Base-by-base conservation (phyloP, 2,888 invertebrate genomes). In the Athetis lepigone region DNA sequence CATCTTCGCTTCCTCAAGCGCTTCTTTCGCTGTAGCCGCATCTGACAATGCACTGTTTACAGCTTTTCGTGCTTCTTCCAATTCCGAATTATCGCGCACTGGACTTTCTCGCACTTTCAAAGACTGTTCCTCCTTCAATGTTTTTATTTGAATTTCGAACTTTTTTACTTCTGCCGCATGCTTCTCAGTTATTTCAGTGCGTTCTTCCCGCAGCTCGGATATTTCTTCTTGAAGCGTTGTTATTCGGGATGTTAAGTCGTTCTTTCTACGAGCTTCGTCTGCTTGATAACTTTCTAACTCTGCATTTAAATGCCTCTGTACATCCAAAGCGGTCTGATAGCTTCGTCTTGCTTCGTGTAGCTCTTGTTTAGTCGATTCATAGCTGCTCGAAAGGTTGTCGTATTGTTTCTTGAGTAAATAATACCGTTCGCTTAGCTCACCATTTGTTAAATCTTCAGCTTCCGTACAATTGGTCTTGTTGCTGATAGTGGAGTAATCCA, bases 401-500 rank as follows among this genome's bases (percentile, higher is more conserved):
- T 86, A 91, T 77, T 95, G 94, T 81, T 92, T 92, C 79, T 91
- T 92, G 2, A 95, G 85, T 55, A 86, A 86, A 83, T 91, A 92
- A 75, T 92, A 94, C 2, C 87, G 88, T 76, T 95, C 94, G 63
- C 82, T 88, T 0, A 95, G 70, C 77, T 95, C 95, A 13, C 90
- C 90, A 56, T 90, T 90, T 2, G 92, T 89, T 67, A 94, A 62
- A 19, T 92, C 93, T 63, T 93, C 94, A 1, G 79, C 81, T 81
- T 91, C 93, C 2, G 92, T 92, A 56, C 80, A 87, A 61, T 85
- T 88, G 3, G 90, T 93, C 84, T 94, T 94, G 69, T 94, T 94
- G 60, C 93, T 94, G 54, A 92, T 88, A 13, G 92, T 92, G 2
- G 95, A 95, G 73, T 91, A 94, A 91, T 95, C 91, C 95, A 95